Percentiles rank a stretch among this genome's conserved stretches.
phyloP scores from a whole-genome alignment of 2,113 vertebrate species.

The Danionella cerebrum region DNA sequence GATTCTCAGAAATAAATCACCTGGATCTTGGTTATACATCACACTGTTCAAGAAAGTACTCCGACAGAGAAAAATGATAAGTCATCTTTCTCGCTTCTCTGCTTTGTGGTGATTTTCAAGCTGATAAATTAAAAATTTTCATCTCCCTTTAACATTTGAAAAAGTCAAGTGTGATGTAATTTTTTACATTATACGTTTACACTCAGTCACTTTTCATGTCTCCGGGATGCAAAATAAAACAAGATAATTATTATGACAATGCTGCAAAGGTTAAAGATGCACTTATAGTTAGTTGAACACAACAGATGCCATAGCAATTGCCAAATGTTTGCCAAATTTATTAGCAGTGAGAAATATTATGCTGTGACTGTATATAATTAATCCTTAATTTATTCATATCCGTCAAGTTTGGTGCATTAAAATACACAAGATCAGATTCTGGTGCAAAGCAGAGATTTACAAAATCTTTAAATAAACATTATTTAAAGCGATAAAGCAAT shows the following conservation, averaged over 20 bases:
- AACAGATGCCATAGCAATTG: constrained; percentile 36
- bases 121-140: background rate
- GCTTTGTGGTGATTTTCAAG: constrained; percentile 1
- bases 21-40: no score
- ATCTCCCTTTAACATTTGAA: background rate
- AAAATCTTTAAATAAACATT: no score
- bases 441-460: no score
- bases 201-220: no score
- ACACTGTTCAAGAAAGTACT: background rate
- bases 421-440: no score
- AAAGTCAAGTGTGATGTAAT: no score
- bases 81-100: background rate
- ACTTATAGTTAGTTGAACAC: constrained; percentile 32
- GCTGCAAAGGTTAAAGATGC: background rate
- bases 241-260: constrained; percentile 22
- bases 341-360: background rate
- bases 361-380: no score
- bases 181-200: no score
- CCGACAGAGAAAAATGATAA: background rate
- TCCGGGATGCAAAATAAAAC: background rate
- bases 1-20: constrained; percentile 18
- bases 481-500: no score
- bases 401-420: no score
- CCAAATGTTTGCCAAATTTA: constrained; percentile 7
- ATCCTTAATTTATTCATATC: no score